Percentiles rank a stretch among this genome's conserved stretches.
Conservation (phyloP, 2,888 invertebrate genomes). For the Harpalus rubripes region DNA sequence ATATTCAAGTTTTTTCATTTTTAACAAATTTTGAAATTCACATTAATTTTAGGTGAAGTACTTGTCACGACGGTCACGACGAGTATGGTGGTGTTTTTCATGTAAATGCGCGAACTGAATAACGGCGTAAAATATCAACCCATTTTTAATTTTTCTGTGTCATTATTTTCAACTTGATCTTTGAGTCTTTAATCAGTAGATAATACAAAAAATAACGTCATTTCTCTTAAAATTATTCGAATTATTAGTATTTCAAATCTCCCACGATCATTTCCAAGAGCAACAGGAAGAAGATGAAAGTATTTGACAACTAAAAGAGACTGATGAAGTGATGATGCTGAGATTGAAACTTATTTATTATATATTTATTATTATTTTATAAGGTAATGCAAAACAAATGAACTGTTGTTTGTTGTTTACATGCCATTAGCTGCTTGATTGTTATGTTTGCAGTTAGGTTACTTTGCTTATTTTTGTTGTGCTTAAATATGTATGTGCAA, state of each 20-base stretch:
- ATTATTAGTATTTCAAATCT: conserved; percentile 40
- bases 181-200: background rate
- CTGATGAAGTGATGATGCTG: conserved; percentile 8
- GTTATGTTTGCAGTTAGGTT: conserved; percentile 44
- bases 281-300: conserved; percentile 27
- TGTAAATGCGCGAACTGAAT: conserved; percentile 14
- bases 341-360: conserved; percentile 31
- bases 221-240: conserved; percentile 15
- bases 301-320: conserved; percentile 41
- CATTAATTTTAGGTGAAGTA: conserved; percentile 65
- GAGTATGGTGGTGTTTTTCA: conserved; percentile 13
- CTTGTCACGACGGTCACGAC: conserved; percentile 59
- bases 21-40: conserved; percentile 50
- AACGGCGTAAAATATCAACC: conserved; percentile 7
- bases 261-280: conserved; percentile 31
- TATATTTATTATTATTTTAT: conserved; percentile 49
- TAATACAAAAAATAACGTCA: conserved; percentile 14
- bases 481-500: conserved; percentile 10
- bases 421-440: conserved; percentile 59
- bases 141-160: conserved; percentile 28
- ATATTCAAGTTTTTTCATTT: conserved; percentile 81
- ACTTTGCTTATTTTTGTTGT: conserved; percentile 25
- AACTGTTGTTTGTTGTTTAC: background rate
- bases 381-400: conserved; percentile 46
- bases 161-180: too few relatives aligned